phyloP scores from a whole-genome alignment of 2,888 invertebrate species.

The Ptilodon capucinus region DNA sequence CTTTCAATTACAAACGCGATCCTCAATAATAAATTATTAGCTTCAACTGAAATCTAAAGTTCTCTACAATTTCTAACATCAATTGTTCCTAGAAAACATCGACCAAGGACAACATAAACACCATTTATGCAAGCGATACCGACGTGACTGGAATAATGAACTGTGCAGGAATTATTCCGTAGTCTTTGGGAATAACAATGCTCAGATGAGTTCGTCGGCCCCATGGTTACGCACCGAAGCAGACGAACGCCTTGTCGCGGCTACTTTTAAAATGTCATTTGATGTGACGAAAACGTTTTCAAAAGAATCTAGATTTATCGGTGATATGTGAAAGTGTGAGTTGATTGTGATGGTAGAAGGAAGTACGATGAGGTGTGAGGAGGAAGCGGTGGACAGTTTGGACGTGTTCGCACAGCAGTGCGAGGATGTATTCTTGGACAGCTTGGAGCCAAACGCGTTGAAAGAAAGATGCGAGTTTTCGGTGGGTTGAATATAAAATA shows the following conservation, averaged over 20 bases:
- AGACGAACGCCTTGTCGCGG: slow-evolving; percentile 42
- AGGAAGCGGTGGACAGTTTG: slow-evolving; percentile 67
- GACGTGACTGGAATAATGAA: slow-evolving; percentile 70
- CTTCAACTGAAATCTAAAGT: not conserved
- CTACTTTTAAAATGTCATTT: slow-evolving; percentile 57
- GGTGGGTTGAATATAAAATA: slow-evolving; percentile 44
- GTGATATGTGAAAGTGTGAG: slow-evolving; percentile 26
- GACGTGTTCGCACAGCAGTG: slow-evolving; percentile 58
- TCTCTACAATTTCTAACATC: not conserved
- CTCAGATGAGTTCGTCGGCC: slow-evolving; percentile 70
- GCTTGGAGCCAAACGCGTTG: slow-evolving; percentile 61
- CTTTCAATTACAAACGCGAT: slow-evolving; percentile 17
- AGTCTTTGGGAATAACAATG: slow-evolving; percentile 77
- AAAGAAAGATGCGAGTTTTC: slow-evolving; percentile 56
- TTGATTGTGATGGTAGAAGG: slow-evolving; percentile 64
- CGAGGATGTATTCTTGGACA: slow-evolving; percentile 67
- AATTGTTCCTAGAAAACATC: slow-evolving; percentile 29
- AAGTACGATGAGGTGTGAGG: slow-evolving; percentile 61
- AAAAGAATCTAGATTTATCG: slow-evolving; percentile 11
- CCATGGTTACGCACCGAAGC: slow-evolving; percentile 63
- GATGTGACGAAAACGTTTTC: slow-evolving; percentile 38
- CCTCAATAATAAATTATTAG: slow-evolving; percentile 19
- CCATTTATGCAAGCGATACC: slow-evolving; percentile 56
- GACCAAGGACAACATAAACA: slow-evolving; percentile 55
- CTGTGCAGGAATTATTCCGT: slow-evolving; percentile 56